Evolutionary conservation across 2,113 vertebrate species (phyloP).

Genomic region (Ceyx margarethae): DNA sequence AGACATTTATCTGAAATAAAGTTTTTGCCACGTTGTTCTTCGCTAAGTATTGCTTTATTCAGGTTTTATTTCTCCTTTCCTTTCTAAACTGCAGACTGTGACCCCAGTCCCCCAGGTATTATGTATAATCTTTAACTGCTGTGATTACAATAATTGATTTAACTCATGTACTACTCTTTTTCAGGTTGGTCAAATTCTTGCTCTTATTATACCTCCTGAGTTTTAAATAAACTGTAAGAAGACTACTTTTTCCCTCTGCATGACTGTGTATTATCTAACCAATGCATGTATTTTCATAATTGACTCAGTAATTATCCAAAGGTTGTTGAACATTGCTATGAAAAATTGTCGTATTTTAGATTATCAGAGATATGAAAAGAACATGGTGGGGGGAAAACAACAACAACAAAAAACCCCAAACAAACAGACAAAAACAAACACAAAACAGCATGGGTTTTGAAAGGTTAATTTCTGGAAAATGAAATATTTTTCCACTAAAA

Average conservation of each 20-base stretch:
- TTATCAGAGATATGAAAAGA: not conserved
- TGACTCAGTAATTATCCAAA: not conserved
- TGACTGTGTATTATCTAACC: not conserved
- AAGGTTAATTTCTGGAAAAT: not conserved
- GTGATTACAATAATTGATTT: no score
- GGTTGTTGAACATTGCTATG: not conserved
- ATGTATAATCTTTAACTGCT: not conserved
- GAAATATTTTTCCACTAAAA: not conserved
- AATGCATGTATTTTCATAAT: not conserved
- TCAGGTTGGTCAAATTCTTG: not conserved
- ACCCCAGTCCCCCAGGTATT: not conserved
- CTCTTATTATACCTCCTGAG: not conserved
- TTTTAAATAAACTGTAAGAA: not conserved
- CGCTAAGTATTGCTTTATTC: not conserved
- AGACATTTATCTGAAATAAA: slow-evolving; percentile 25
- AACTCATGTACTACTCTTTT: not conserved
- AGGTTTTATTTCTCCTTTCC: not conserved
- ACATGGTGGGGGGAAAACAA: not conserved
- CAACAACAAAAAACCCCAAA: not conserved
- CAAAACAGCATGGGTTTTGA: not conserved
- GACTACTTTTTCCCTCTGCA: not conserved
- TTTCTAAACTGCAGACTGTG: not conserved
- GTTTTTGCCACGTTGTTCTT: not conserved
- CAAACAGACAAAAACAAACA: no score
- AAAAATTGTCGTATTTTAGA: not conserved